Evolutionary conservation across 2,113 vertebrate species (phyloP).

Genomic region (Rhodinocichla rosea): DNA sequence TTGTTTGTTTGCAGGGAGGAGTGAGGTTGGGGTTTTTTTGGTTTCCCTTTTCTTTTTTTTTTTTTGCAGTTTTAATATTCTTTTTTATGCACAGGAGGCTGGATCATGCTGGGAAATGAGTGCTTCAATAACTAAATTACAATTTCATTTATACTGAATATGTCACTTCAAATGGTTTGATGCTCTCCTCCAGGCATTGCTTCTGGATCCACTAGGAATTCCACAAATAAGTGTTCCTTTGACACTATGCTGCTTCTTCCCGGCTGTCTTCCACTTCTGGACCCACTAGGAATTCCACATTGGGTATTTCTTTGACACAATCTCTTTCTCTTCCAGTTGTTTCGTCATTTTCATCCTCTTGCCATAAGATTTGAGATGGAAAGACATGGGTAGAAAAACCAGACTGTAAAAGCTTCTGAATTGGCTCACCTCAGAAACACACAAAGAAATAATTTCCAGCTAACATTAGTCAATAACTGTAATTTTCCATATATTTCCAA

Average conservation of each 20-base stretch:
- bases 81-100: background rate
- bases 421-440: background rate
- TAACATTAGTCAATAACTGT: background rate
- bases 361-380: background rate
- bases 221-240: background rate
- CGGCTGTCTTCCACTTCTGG: background rate
- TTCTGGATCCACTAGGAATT: background rate
- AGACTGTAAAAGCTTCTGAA: background rate
- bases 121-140: background rate
- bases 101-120: background rate
- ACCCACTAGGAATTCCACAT: background rate
- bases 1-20: background rate
- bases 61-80: background rate
- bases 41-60: rapidly evolving
- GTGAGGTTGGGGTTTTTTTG: rapidly evolving
- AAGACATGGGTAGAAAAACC: background rate
- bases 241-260: background rate
- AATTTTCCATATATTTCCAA: background rate
- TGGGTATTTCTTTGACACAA: background rate
- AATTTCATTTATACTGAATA: background rate
- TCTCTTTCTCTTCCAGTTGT: background rate
- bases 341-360: background rate
- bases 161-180: background rate
- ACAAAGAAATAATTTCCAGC: background rate
- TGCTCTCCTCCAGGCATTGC: background rate